Conservation (phyloP, 2,113 vertebrate species). For the Cebus imitator region DNA sequence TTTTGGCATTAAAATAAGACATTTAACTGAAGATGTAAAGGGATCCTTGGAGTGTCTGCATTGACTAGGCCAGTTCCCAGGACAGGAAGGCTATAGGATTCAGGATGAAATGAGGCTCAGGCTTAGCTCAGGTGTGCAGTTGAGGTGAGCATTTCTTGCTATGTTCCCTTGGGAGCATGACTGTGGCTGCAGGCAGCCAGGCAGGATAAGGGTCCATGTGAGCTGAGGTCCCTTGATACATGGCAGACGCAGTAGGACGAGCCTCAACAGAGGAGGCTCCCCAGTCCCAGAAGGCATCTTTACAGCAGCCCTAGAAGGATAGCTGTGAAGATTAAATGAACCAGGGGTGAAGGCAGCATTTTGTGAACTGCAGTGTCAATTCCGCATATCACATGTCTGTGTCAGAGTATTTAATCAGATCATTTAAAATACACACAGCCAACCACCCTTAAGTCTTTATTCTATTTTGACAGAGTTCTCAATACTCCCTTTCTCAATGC, state of each 20-base stretch:
- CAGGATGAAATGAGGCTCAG: neutral
- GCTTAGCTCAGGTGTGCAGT: rapidly evolving
- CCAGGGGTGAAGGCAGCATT: neutral
- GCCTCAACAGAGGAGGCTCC: neutral
- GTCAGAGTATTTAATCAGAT: neutral
- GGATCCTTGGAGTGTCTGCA: neutral
- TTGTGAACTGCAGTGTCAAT: neutral
- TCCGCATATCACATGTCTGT: rapidly evolving
- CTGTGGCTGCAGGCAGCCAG: neutral
- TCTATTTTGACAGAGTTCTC: neutral
- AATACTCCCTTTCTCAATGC: rapidly evolving
- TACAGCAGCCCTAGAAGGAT: no score
- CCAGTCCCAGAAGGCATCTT: neutral
- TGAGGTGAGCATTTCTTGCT: neutral
- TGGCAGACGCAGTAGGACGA: neutral
- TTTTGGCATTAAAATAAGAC: neutral
- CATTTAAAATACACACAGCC: rapidly evolving
- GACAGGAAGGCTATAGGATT: rapidly evolving
- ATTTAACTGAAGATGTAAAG: neutral
- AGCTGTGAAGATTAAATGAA: neutral
- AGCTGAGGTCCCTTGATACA: neutral
- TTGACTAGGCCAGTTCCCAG: rapidly evolving
- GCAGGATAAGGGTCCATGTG: neutral
- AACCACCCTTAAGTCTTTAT: neutral
- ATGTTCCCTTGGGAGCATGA: neutral